Percentiles rank a stretch among this genome's conserved stretches.
These are phyloP conservation scores for Enteromius paludinosus DNA, from an alignment of 2,797 vertebrate species.

Conservation along the genomic window DNA sequence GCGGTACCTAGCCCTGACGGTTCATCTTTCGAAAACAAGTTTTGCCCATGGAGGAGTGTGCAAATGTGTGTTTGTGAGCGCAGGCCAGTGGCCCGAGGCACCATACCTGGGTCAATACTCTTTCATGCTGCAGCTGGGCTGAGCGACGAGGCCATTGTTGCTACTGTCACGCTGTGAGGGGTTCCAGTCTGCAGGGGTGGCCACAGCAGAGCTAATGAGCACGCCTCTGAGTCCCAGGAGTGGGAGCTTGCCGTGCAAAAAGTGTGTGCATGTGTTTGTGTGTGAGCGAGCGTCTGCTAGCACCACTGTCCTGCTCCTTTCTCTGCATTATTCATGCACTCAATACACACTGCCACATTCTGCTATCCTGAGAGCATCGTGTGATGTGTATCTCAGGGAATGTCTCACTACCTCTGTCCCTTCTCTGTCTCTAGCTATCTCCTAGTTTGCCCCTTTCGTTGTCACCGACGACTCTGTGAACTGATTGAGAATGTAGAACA, in stretches of 20 bases:
- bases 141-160: conserved; percentile 60
- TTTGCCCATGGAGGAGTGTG: conserved; percentile 60
- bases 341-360: conserved; percentile 61
- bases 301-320: conserved; percentile 62
- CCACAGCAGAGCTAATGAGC: conserved; percentile 65
- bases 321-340: conserved; percentile 66
- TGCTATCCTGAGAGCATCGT: conserved; percentile 62
- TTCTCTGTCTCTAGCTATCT: conserved; percentile 40
- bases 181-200: conserved; percentile 62
- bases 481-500: conserved; percentile 55
- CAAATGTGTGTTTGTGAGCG: conserved; percentile 56
- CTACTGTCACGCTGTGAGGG: conserved; percentile 61
- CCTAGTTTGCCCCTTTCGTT: conserved; percentile 30
- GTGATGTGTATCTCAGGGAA: conserved; percentile 55
- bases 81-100: conserved; percentile 61
- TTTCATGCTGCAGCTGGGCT: conserved; percentile 60
- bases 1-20: conserved; percentile 36
- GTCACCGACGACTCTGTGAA: conserved; percentile 28
- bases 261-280: conserved; percentile 50
- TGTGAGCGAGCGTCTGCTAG: conserved; percentile 47
- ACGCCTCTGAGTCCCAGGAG: conserved; percentile 63
- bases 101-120: conserved; percentile 63
- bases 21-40: conserved; percentile 57
- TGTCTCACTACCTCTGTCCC: conserved; percentile 49
- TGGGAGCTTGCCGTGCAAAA: conserved; percentile 45